phyloP scores from a whole-genome alignment of 2,888 invertebrate species.

The Nomada ferruginata region DNA sequence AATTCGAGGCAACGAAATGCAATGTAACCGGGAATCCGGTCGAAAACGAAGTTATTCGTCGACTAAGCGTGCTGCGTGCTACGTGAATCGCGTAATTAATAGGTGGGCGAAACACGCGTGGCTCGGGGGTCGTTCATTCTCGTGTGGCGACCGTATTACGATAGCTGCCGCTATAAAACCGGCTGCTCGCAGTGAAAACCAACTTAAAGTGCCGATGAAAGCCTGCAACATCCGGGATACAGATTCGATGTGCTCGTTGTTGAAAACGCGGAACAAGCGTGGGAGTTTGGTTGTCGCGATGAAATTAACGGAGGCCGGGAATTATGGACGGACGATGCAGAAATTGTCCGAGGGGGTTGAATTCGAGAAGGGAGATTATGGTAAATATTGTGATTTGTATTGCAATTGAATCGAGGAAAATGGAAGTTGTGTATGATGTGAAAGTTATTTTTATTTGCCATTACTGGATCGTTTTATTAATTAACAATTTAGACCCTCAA shows the following conservation, averaged over 20 bases:
- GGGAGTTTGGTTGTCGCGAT: background rate
- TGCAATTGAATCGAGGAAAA: too few species aligned
- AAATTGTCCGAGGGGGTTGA: too few species aligned
- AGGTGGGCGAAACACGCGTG: background rate
- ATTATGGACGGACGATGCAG: background rate
- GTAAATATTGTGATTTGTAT: too few species aligned
- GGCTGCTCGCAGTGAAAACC: background rate
- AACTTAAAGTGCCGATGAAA: conserved; percentile 12
- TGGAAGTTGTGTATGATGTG: too few species aligned
- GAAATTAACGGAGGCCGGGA: background rate
- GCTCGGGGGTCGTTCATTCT: conserved; percentile 3
- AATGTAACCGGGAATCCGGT: conserved; percentile 17
- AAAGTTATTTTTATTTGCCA: too few species aligned
- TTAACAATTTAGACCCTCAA: too few species aligned
- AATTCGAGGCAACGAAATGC: conserved; percentile 27
- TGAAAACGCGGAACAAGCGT: background rate
- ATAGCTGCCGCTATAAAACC: conserved; percentile 13
- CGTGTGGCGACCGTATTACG: conserved; percentile 5
- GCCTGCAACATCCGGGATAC: background rate
- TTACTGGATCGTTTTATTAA: too few species aligned
- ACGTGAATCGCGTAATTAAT: conserved; percentile 34
- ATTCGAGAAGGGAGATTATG: too few species aligned
- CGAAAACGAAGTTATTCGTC: conserved; percentile 20
- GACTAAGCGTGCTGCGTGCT: background rate
- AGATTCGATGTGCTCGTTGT: background rate